Evolutionary conservation across 2,888 invertebrate genomes (phyloP), one percentile per base, ranked within the genome.

Genomic region (Osedax frankpressi): DNA sequence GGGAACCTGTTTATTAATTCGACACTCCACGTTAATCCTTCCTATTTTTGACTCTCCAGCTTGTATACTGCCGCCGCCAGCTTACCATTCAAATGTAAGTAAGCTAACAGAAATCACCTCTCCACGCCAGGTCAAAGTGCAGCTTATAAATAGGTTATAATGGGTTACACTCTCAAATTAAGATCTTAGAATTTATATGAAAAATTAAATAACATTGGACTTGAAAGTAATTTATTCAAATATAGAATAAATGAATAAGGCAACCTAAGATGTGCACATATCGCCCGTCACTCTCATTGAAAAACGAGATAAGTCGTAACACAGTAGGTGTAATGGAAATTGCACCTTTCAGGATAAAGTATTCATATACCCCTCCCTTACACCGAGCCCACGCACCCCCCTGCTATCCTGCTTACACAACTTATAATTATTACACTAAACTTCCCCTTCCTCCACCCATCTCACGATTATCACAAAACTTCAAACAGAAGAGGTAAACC

Each of bases 291-390:
- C 88, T 89, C 88, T 89, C 88, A 86, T 87, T 86, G 73, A 76
- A 78, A 78, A 75, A 68, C 62, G 82, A 86, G 88, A 89, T 88
- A 90, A 90, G 90, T 90, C 90, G 90, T 90, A 90, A 90, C 89
- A 90, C 87, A 89, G 89, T 89, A 89, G 89, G 86, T 85, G 86
- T 89, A 89, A 88, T 88, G 89, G 89, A 90, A 90, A 87, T 88
- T 89, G 88, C 86, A 85, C 87, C 88, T 89, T 87, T 87, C 24
- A 26, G 44, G 67, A 62, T 75, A 69, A 77, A 73, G 74, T 75
- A 76, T 69, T 60, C 72, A 28, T 63, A 27, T 30, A 76, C 76
- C 74, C 75, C 63, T 69, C 71, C 74, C 73, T 68, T 63, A 76
- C 76, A 76, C 77, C 76, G 73, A 74, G 73, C 73, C 70, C 73